Conservation (phyloP, 2,113 vertebrate species). For the Ibidorhyncha struthersii region DNA sequence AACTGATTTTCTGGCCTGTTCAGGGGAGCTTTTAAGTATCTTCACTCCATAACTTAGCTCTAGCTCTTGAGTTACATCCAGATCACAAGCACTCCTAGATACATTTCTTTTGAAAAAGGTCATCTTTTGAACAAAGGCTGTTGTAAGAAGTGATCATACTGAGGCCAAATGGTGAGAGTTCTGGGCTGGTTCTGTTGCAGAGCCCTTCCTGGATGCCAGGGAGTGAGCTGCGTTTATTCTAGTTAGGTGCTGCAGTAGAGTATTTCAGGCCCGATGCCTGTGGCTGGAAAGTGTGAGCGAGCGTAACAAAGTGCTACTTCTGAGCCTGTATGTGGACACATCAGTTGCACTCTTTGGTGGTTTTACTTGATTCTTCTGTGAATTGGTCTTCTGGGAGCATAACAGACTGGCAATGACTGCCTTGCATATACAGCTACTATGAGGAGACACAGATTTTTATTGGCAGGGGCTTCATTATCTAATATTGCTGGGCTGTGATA, state of each 20-base stretch:
- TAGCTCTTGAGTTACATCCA: rapidly evolving
- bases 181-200: background rate
- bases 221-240: rapidly evolving
- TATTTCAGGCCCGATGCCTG: background rate
- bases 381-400: background rate
- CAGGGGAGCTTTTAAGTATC: background rate
- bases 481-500: background rate
- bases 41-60: background rate
- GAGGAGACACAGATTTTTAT: background rate
- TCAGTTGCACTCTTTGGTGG: background rate
- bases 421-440: background rate
- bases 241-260: background rate
- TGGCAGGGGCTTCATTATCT: background rate
- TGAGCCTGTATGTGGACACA: background rate
- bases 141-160: rapidly evolving
- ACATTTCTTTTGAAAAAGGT: rapidly evolving
- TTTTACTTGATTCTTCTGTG: background rate
- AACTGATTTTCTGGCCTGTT: background rate
- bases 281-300: background rate
- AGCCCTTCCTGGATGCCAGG: rapidly evolving
- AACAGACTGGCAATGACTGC: background rate
- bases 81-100: background rate
- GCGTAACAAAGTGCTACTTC: rapidly evolving
- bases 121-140: rapidly evolving
- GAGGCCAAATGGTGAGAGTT: rapidly evolving